Evolutionary conservation across 2,797 vertebrate species (phyloP), one percentile per base, ranked within the genome.

Genomic region (Orestias chungarensis): DNA sequence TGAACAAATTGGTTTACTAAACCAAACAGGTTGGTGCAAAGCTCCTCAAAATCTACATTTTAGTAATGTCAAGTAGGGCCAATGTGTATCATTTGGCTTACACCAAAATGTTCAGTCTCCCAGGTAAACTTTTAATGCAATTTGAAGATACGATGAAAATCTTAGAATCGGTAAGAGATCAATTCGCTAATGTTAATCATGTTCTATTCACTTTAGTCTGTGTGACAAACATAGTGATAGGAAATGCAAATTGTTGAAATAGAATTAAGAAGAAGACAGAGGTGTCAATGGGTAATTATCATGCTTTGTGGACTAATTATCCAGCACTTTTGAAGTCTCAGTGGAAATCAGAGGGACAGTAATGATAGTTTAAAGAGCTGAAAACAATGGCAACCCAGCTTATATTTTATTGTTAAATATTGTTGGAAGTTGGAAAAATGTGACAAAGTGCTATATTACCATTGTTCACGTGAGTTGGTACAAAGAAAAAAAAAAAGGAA

Each of bases 211-310:
- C 8, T 59, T 8, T 5, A 12, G 20, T 38, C 18, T 61, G 18
- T n/a, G 33, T 38, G 57, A 23, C 17, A 38, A 12, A 61, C 4
- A 23, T 1, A 47, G 18, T 66, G 10, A 38, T 40, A 40, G 59
- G 79, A 42, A 46, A 7, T 49, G 14, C 14, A 50, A 66, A 47
- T 2, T 61, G 4, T 29, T 72, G 49, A 14, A 50, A 2, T 35
- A 33, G 44, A 70, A 29, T 69, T 68, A 55, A 80, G 73, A 78
- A 57, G 49, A 73, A 73, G 73, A 73, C 49, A 70, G 42, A 69
- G 42, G 69, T 74, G 84, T 86, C 69, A 83, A 43, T 11, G 31
- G 18, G 76, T 77, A 81, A 84, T 80, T 78, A 83, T 73, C 67
- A 40, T 31, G 25, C 71, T 67, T 68, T 44, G 44, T 62, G 66